Evolutionary conservation across 2,113 vertebrate species (phyloP).

Genomic region (Mola mola): DNA sequence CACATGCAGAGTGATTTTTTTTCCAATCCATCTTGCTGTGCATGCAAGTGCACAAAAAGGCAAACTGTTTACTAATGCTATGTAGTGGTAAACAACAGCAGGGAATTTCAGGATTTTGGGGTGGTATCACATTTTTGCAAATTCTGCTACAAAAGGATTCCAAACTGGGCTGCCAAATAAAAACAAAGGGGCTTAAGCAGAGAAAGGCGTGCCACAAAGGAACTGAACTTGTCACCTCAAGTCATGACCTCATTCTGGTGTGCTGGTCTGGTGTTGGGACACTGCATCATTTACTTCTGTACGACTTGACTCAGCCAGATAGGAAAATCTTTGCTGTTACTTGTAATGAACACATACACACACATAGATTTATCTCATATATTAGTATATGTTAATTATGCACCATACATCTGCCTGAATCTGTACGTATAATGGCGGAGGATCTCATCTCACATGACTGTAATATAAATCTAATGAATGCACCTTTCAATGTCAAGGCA

Average conservation of each 20-base stretch:
- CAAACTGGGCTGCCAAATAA: conserved; percentile 14
- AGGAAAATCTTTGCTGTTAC: conserved; percentile 48
- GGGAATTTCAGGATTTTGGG: conserved; percentile 11
- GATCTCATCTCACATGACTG: conserved; percentile 49
- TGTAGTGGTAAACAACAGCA: conserved; percentile 12
- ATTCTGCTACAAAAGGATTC: conserved; percentile 27
- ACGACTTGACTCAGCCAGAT: conserved; percentile 46
- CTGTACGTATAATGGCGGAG: conserved; percentile 37
- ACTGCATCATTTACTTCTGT: conserved; percentile 55
- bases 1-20: background rate
- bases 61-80: conserved; percentile 14
- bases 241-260: conserved; percentile 47
- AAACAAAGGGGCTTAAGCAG: conserved; percentile 41
- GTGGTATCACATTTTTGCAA: background rate
- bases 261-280: conserved; percentile 43
- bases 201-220: conserved; percentile 18
- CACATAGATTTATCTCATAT: background rate
- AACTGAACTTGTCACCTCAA: conserved; percentile 50
- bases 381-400: conserved; percentile 7
- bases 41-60: background rate
- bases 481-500: conserved; percentile 75
- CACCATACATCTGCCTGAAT: conserved; percentile 19
- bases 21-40: background rate
- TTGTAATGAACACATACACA: conserved; percentile 24
- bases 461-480: conserved; percentile 75